These are phyloP conservation scores for Poecilia velifera DNA, from an alignment of 2,797 vertebrate species.

Conservation along the genomic window DNA sequence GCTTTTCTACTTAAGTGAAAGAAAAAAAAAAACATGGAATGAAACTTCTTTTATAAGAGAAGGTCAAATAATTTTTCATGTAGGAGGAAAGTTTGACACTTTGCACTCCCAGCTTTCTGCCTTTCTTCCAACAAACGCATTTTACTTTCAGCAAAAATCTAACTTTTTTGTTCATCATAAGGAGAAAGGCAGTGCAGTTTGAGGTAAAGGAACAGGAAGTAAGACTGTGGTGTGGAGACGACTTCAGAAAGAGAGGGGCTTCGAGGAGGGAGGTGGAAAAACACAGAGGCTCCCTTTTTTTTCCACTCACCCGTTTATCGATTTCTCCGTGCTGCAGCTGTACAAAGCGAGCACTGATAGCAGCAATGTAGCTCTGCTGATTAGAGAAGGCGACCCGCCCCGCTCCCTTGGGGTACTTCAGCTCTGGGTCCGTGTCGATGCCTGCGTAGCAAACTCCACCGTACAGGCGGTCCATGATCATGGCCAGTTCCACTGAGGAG, in stretches of 20 bases:
- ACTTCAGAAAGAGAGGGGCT: slow-evolving; percentile 28
- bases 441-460: slow-evolving; percentile 99
- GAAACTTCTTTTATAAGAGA: not conserved
- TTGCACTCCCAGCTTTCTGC: not conserved
- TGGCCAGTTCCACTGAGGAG: slow-evolving; percentile 94
- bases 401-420: slow-evolving; percentile 99
- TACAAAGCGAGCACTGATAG: slow-evolving; percentile 99
- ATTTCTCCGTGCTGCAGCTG: slow-evolving; percentile 99
- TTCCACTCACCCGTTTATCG: slow-evolving; percentile 97
- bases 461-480: slow-evolving; percentile 99
- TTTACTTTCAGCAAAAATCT: not conserved
- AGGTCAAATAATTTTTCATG: not conserved
- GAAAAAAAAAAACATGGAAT: not conserved
- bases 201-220: slow-evolving; percentile 33
- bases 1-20: not conserved
- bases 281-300: slow-evolving; percentile 39
- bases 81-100: not conserved
- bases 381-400: slow-evolving; percentile 99
- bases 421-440: slow-evolving; percentile 98
- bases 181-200: not conserved
- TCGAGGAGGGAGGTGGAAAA: slow-evolving; percentile 18
- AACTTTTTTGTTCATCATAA: not conserved
- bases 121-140: not conserved
- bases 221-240: slow-evolving; percentile 6
- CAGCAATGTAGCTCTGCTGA: slow-evolving; percentile 99